Evolutionary conservation across 1,140 invertebrate species (phyloP).

Genomic region (Brachionus paranguensis): DNA sequence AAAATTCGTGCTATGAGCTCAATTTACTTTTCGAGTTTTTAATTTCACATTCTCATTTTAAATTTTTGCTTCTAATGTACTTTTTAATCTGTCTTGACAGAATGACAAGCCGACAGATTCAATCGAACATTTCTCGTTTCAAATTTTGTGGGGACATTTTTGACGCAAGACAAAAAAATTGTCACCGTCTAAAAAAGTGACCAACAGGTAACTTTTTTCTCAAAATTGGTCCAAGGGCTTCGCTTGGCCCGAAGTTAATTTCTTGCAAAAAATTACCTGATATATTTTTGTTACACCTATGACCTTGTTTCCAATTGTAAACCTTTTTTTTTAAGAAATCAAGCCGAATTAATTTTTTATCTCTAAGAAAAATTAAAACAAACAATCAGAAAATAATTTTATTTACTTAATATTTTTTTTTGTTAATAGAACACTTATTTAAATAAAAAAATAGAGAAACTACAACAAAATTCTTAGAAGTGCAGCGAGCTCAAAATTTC

Average conservation of each 20-base stretch:
- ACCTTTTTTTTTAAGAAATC: background rate
- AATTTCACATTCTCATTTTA: background rate
- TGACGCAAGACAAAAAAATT: no score
- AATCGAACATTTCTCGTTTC: no score
- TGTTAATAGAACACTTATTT: background rate
- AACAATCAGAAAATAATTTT: background rate
- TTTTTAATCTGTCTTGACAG: background rate
- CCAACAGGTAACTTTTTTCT: no score
- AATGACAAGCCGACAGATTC: no score
- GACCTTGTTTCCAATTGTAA: background rate
- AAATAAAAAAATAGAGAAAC: background rate
- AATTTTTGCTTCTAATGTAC: background rate
- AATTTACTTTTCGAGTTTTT: background rate
- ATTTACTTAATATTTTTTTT: background rate
- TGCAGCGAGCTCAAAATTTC: background rate
- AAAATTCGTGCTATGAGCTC: background rate
- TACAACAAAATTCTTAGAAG: slow-evolving; percentile 1
- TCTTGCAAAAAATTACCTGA: no score
- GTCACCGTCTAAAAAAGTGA: no score
- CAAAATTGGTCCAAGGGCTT: no score
- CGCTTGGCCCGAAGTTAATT: no score
- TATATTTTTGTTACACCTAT: background rate
- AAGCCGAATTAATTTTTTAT: background rate
- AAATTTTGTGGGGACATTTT: no score
- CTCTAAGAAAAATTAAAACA: background rate